Conservation (phyloP, 1,140 invertebrate genomes). For the Pseudomyrmex pallidus region DNA sequence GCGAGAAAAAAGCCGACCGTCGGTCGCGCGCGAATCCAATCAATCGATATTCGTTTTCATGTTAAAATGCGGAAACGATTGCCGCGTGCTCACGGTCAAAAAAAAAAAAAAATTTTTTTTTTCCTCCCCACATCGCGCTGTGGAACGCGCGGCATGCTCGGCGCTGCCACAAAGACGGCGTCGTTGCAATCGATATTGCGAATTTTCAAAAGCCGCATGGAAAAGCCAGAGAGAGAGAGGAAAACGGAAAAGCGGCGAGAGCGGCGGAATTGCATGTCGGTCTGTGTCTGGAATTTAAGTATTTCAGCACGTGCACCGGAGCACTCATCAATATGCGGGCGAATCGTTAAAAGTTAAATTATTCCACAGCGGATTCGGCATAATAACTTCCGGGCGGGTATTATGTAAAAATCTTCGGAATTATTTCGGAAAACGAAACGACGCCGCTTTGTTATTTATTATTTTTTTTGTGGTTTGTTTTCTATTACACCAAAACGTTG, state of each 20-base stretch:
- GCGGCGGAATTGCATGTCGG: neutral
- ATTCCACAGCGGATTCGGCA: constrained; percentile 39
- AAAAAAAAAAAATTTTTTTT: constrained; percentile 28
- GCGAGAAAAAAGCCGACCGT: constrained; percentile 14
- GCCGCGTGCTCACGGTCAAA: constrained; percentile 1
- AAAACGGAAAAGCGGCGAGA: neutral
- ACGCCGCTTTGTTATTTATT: too few species aligned
- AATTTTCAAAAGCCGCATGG: constrained; percentile 37
- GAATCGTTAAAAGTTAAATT: constrained; percentile 69
- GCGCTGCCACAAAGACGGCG: constrained; percentile 36
- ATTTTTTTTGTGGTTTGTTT: too few species aligned
- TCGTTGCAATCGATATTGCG: constrained; percentile 56
- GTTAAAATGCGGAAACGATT: constrained; percentile 61
- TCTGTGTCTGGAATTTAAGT: constrained; percentile 30
- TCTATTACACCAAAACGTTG: too few species aligned
- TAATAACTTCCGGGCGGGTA: constrained; percentile 21
- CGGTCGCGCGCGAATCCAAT: constrained; percentile 32
- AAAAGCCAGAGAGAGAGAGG: constrained; percentile 1
- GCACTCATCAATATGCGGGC: constrained; percentile 60
- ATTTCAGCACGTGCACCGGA: constrained; percentile 24
- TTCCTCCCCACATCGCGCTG: neutral
- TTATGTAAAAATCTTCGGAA: too few species aligned
- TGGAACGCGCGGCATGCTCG: constrained; percentile 48
- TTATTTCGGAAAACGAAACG: too few species aligned
- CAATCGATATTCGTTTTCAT: constrained; percentile 45